These are phyloP conservation scores for Hiodon tergisus DNA, from an alignment of 2,113 vertebrate genomes.

Conservation along the genomic window DNA sequence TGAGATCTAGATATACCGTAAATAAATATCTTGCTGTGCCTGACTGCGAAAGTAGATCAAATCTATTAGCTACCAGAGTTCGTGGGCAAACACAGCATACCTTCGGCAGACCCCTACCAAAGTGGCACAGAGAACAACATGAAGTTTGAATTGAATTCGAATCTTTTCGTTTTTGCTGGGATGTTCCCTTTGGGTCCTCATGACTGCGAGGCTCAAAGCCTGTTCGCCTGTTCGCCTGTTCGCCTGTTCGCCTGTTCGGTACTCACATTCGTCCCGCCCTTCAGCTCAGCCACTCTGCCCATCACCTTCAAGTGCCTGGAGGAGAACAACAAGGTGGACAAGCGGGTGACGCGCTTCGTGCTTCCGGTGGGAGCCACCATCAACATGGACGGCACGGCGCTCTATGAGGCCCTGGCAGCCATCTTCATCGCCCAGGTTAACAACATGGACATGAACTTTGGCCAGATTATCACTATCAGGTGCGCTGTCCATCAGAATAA, in stretches of 20 bases:
- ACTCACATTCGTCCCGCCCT: constrained; percentile 9
- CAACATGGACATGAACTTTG: constrained; percentile 94
- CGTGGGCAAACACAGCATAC: no score
- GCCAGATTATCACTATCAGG: constrained; percentile 98
- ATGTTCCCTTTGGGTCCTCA: no score
- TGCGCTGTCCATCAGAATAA: constrained; percentile 39
- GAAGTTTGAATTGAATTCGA: no score
- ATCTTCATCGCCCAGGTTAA: constrained; percentile 98
- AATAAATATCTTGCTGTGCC: no score
- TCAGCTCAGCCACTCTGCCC: constrained; percentile 89
- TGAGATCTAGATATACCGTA: no score
- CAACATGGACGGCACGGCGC: constrained; percentile 94
- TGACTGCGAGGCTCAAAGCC: neutral
- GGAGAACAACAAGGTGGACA: constrained; percentile 90
- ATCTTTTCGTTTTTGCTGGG: no score
- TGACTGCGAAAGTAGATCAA: no score
- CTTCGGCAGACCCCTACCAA: no score
- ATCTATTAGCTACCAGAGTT: no score
- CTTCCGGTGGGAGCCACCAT: constrained; percentile 93
- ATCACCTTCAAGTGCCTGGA: constrained; percentile 95
- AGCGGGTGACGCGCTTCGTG: constrained; percentile 88
- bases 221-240: neutral
- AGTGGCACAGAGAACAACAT: no score
- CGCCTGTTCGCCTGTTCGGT: neutral
- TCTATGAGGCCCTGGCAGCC: constrained; percentile 93